These are phyloP conservation scores for Osmerus eperlanus DNA, from an alignment of 2,113 vertebrate genomes.

Conservation along the genomic window DNA sequence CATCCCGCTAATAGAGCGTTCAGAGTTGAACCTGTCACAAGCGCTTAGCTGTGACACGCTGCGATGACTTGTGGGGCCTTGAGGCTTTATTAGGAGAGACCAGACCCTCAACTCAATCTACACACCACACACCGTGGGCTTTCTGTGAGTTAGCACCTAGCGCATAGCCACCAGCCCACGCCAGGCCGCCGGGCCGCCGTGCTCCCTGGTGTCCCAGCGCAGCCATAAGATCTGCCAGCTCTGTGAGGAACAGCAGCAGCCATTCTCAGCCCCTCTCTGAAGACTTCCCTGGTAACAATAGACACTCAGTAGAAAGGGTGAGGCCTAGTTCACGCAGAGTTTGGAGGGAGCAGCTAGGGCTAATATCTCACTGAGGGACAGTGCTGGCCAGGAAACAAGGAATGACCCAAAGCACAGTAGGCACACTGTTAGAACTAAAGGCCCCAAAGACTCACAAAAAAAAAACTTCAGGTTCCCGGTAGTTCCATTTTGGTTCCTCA, in stretches of 20 bases:
- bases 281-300: constrained; percentile 39
- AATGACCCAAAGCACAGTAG: constrained; percentile 32
- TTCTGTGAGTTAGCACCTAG: constrained; percentile 21
- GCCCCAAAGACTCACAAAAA: too few species aligned
- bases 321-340: constrained; percentile 36
- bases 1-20: constrained; percentile 29
- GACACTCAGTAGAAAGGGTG: constrained; percentile 42
- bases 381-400: constrained; percentile 2
- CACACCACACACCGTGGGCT: constrained; percentile 28
- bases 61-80: constrained; percentile 41
- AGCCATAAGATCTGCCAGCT: constrained; percentile 39
- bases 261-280: constrained; percentile 35
- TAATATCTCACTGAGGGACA: constrained; percentile 29
- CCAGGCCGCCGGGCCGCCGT: constrained; percentile 11
- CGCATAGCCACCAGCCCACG: constrained; percentile 15
- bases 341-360: constrained; percentile 19
- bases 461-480: too few species aligned
- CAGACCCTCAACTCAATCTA: constrained; percentile 23
- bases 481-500: too few species aligned
- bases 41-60: constrained; percentile 40
- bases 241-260: constrained; percentile 35
- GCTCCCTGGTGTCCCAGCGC: constrained; percentile 25
- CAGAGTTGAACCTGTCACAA: constrained; percentile 37
- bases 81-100: constrained; percentile 42
- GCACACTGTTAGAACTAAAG: constrained; percentile 1